phyloP scores from a whole-genome alignment of 2,888 invertebrate species.

The Lissonota sp. region DNA sequence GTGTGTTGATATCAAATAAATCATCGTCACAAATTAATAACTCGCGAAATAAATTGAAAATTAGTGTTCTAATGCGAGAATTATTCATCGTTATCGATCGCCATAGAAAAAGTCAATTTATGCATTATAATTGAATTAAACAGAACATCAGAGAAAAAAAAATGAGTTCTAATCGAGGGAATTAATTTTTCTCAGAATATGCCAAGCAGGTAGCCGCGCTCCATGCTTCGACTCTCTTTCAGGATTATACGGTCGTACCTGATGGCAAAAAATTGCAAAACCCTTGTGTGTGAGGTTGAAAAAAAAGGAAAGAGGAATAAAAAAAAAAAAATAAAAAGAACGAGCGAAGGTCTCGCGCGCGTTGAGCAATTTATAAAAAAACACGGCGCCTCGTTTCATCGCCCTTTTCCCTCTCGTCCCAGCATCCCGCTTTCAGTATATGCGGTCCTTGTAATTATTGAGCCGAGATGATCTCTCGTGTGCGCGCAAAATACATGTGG shows the following conservation, averaged over 20 bases:
- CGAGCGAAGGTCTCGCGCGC: constrained; percentile 38
- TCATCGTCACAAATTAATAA: no score
- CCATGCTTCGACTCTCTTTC: background rate
- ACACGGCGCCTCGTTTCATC: constrained; percentile 58
- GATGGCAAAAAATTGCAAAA: constrained; percentile 26
- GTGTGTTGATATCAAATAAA: no score
- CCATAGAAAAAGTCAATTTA: no score
- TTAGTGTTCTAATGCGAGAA: no score
- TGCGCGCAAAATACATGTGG: constrained; percentile 10
- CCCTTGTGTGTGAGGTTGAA: constrained; percentile 13
- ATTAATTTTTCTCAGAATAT: constrained; percentile 10
- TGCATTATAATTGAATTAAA: no score
- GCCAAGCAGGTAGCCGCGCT: constrained; percentile 9
- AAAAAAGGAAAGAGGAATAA: background rate
- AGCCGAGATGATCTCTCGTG: constrained; percentile 49
- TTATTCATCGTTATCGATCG: no score
- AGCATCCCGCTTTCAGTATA: constrained; percentile 23
- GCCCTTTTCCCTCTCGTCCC: constrained; percentile 3
- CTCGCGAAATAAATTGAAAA: no score
- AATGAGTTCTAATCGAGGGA: background rate
- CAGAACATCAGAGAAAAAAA: no score
- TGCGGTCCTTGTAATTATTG: constrained; percentile 58
- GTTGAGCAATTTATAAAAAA: constrained; percentile 56
- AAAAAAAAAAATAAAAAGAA: background rate
- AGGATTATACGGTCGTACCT: constrained; percentile 11